Base-by-base conservation (phyloP, 2,888 invertebrate genomes). In the Sisyra terminalis region DNA sequence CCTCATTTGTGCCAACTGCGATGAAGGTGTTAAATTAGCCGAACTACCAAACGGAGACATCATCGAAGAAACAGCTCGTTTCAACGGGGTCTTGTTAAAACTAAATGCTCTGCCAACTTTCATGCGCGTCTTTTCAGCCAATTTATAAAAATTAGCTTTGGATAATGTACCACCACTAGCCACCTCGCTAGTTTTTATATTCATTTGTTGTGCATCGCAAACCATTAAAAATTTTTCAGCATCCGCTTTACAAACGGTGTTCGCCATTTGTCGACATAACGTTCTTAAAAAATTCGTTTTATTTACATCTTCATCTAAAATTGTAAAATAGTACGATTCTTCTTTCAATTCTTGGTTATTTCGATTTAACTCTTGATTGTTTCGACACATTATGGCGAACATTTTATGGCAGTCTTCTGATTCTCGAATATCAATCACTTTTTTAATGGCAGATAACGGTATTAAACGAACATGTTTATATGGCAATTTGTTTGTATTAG, bases 81-180 rank as follows among this genome's bases (percentile, higher is more conserved):
- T 92, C 54, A 94, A 65, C 62, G 94, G 93, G 18, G 94, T 93
- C 66, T 90, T 89, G 64, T 89, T 92, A 65, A 94, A 90, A 49
- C 92, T 93, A 57, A 94, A 84, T 50, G 93, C 93, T 51, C 94
- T 76, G 42, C 89, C 89, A 51, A 94, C 89, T 73, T 87, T 86
- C 57, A 84, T 74, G 54, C 83, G 72, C 43, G 87, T 86, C 54
- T 82, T 73, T 47, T 83, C 78, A 34, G 87, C 87, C 61, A 86
- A 80, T 70, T 86, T 88, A 58, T 89, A 84, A 18, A 37, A 37
- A 37, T 17, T 37, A 49, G 90, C 92, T 70, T 88, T 90, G 52
- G 87, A 85, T 50, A 92, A 69, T 45, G 89, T 87, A 55, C 87
- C 87, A 55, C 83, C 75, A 32, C n/a, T 29, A 53, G 79, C 80